Percentiles rank a stretch among this genome's conserved stretches.
These are phyloP conservation scores for Gymnocheta viridis DNA, from an alignment of 2,888 invertebrate genomes.

Conservation along the genomic window DNA sequence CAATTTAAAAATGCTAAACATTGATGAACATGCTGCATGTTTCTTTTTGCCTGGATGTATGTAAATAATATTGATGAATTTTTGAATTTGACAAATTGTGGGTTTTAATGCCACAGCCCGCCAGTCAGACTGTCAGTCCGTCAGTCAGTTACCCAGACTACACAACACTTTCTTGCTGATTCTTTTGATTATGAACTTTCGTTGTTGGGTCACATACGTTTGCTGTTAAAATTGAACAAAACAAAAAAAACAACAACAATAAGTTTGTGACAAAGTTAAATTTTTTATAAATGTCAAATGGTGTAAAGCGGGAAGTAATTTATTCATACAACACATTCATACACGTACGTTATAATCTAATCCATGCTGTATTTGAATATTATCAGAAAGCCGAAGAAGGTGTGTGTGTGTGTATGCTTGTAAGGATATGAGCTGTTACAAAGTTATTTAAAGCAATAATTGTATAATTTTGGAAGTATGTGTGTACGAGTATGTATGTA, in stretches of 20 bases:
- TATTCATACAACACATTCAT: slow-evolving; percentile 52
- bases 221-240: slow-evolving; percentile 26
- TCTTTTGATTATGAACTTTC: slow-evolving; percentile 37
- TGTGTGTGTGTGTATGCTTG: neutral
- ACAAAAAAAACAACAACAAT: neutral
- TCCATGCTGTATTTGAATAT: slow-evolving; percentile 38
- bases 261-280: slow-evolving; percentile 62
- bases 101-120: slow-evolving; percentile 52
- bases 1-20: slow-evolving; percentile 34
- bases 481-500: neutral
- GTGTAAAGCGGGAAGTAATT: slow-evolving; percentile 67
- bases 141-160: slow-evolving; percentile 5
- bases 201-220: slow-evolving; percentile 43
- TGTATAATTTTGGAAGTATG: neutral
- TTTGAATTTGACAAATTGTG: slow-evolving; percentile 74
- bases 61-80: slow-evolving; percentile 74
- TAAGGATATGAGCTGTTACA: slow-evolving; percentile 35
- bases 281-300: slow-evolving; percentile 60
- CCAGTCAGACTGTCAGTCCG: neutral
- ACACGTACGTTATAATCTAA: slow-evolving; percentile 42
- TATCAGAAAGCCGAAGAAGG: neutral
- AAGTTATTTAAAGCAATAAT: slow-evolving; percentile 40
- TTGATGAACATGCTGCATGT: slow-evolving; percentile 34
- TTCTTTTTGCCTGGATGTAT: slow-evolving; percentile 66
- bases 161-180: neutral